These are phyloP conservation scores for Nothocercus julius DNA, from an alignment of 2,113 vertebrate genomes.

Conservation along the genomic window DNA sequence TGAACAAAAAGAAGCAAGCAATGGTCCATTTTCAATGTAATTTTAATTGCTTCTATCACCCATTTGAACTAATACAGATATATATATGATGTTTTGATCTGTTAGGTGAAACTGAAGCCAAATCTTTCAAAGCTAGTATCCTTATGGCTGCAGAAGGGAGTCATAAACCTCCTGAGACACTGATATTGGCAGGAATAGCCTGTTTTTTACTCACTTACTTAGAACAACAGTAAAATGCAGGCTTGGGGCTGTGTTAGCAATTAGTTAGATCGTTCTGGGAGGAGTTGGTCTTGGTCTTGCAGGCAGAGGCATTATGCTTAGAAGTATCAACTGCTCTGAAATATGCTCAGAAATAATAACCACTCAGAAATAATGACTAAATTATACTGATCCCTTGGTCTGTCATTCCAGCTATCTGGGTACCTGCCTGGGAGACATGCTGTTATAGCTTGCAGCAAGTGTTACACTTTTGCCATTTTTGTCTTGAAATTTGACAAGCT, in stretches of 20 bases:
- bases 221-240: rapidly evolving
- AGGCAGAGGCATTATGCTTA: neutral
- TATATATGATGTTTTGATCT: neutral
- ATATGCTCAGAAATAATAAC: too few species aligned
- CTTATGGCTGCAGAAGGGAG: neutral
- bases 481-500: neutral
- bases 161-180: neutral
- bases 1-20: neutral
- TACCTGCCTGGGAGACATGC: neutral
- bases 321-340: too few species aligned
- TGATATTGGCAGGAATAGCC: neutral
- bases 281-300: neutral
- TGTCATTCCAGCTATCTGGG: neutral
- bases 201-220: neutral
- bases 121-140: neutral
- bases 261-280: neutral
- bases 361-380: neutral
- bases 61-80: neutral
- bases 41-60: neutral
- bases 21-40: neutral
- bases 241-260: neutral
- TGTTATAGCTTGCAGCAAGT: neutral
- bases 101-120: neutral
- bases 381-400: neutral
- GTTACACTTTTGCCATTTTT: neutral